Conservation (phyloP, 2,113 vertebrate genomes). For the Notechis scutatus region DNA sequence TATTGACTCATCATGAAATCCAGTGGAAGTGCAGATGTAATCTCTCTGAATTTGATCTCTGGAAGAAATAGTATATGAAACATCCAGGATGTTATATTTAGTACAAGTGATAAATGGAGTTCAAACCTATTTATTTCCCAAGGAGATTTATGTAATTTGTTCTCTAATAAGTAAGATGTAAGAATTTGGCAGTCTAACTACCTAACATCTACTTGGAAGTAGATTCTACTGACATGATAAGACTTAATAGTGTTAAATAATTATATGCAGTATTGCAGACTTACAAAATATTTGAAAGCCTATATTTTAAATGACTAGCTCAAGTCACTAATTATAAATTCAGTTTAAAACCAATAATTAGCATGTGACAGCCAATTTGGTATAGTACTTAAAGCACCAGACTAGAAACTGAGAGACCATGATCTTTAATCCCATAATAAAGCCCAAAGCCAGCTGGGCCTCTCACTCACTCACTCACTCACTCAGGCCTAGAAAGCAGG, state of each 20-base stretch:
- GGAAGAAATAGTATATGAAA: constrained; percentile 60
- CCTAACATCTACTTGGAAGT: not conserved
- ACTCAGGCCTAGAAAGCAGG: not conserved
- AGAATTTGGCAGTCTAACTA: not conserved
- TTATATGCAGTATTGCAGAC: not conserved
- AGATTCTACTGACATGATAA: not conserved
- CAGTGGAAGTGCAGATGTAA: constrained; percentile 60
- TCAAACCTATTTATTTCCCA: constrained; percentile 2
- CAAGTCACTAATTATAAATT: not conserved
- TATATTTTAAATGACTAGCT: not conserved
- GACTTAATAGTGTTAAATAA: not conserved
- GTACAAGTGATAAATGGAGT: constrained; percentile 26
- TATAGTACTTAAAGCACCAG: not conserved
- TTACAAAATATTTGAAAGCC: not conserved
- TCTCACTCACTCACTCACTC: not conserved
- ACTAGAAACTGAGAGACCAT: not conserved
- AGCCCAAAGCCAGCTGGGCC: not conserved
- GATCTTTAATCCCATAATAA: not conserved
- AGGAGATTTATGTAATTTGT: not conserved
- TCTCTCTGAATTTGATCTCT: constrained; percentile 55
- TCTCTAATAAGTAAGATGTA: not conserved
- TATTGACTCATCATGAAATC: constrained; percentile 46
- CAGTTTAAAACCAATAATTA: not conserved
- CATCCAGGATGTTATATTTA: constrained; percentile 48
- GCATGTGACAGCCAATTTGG: not conserved